phyloP scores from a whole-genome alignment of 2,888 invertebrate species.

The Acholoe squamosa region DNA sequence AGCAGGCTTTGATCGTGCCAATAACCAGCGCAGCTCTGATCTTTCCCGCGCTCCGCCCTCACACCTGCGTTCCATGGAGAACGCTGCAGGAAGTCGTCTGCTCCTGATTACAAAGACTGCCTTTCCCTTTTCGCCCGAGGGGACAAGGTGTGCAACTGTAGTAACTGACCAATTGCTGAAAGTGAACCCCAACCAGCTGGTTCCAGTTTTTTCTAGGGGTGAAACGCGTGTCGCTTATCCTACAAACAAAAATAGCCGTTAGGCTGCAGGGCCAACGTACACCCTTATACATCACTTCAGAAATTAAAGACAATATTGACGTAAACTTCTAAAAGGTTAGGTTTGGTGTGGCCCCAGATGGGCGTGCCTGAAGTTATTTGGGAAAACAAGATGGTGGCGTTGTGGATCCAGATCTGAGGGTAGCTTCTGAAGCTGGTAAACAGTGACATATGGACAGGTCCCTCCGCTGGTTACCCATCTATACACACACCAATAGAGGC shows the following conservation, averaged over 20 bases:
- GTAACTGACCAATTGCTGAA: conserved; percentile 25
- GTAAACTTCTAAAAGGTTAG: not conserved
- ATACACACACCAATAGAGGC: not conserved
- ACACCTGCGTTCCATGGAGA: conserved; percentile 42
- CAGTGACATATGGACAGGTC: conserved; percentile 17
- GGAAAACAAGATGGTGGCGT: conserved; percentile 46
- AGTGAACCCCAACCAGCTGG: conserved; percentile 33
- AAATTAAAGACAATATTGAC: conserved; percentile 56
- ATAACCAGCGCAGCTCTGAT: conserved; percentile 39
- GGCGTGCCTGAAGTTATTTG: not conserved
- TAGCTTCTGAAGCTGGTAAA: not conserved
- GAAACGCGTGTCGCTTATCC: not conserved
- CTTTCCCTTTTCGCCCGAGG: conserved; percentile 37
- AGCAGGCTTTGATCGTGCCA: conserved; percentile 23
- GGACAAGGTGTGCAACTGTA: conserved; percentile 40
- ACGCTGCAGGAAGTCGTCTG: conserved; percentile 61
- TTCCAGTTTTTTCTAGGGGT: not conserved
- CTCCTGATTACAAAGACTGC: conserved; percentile 41
- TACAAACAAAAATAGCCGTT: conserved; percentile 40
- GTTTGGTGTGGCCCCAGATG: not conserved
- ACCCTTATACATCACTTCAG: conserved; percentile 28
- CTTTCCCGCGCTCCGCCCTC: conserved; percentile 49
- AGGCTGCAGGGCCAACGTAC: not conserved
- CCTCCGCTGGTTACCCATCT: conserved; percentile 17
- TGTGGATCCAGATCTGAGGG: not conserved